Evolutionary conservation across 2,797 vertebrate species (phyloP).

Genomic region (Malurus splendens): DNA sequence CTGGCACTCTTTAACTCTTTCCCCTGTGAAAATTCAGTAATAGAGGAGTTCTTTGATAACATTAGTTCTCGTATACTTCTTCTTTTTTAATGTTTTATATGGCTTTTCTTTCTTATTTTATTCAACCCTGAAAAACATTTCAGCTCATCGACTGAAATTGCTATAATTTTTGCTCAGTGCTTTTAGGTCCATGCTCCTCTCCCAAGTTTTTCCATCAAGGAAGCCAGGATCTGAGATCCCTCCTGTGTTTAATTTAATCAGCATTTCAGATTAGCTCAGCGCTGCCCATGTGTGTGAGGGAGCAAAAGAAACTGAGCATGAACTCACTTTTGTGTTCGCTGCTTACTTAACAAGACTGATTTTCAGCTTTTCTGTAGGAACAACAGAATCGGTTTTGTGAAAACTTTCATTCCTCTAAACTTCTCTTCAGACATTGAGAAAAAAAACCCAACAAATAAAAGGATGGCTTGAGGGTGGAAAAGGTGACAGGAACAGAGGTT

Average conservation of each 20-base stretch:
- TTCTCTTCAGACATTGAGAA: not conserved
- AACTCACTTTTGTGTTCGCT: not conserved
- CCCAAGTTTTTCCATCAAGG: not conserved
- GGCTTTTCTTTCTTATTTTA: not conserved
- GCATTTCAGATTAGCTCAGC: not conserved
- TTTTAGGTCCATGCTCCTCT: not conserved
- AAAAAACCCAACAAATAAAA: not conserved
- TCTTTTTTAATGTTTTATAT: not conserved
- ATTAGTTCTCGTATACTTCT: not conserved
- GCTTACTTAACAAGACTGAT: not conserved
- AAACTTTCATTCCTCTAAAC: not conserved
- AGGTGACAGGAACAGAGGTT: not conserved
- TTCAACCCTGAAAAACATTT: not conserved
- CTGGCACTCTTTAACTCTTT: not conserved
- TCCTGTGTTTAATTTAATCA: slow-evolving; percentile 11
- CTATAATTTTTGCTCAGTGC: not conserved
- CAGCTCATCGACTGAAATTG: not conserved
- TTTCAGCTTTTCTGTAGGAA: slow-evolving; percentile 7
- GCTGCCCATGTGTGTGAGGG: not conserved
- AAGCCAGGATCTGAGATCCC: not conserved
- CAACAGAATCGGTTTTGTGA: not conserved
- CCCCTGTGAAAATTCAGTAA: not conserved
- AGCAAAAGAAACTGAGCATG: not conserved
- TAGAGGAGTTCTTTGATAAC: not conserved
- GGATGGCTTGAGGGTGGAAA: not conserved